Percentiles rank a stretch among this genome's conserved stretches.
These are phyloP conservation scores for Lagopus muta DNA, from an alignment of 2,113 vertebrate species.

Conservation along the genomic window DNA sequence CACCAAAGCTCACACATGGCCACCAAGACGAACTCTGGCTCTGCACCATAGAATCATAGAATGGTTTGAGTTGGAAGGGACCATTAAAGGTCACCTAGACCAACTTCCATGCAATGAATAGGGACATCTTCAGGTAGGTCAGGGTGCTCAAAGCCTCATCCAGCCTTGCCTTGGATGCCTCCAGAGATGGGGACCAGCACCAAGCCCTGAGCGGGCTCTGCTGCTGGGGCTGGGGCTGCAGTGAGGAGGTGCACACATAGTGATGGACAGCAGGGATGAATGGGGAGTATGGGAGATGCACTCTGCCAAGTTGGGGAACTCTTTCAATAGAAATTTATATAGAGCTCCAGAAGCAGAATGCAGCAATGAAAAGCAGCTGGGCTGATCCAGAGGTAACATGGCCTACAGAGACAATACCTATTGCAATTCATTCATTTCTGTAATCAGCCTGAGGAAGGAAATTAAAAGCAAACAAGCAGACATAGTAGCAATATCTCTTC, in stretches of 20 bases:
- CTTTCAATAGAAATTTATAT: background rate
- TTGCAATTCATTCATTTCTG: background rate
- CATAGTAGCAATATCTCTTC: background rate
- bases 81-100: too few relatives aligned
- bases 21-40: background rate
- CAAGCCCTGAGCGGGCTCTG: rapidly evolving
- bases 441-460: background rate
- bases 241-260: rapidly evolving
- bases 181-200: background rate
- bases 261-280: rapidly evolving
- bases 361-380: background rate
- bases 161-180: too few relatives aligned
- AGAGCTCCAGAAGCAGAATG: background rate
- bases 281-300: rapidly evolving
- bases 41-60: background rate
- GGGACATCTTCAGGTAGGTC: too few relatives aligned
- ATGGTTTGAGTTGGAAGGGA: too few relatives aligned
- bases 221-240: background rate
- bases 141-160: too few relatives aligned
- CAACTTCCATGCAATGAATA: too few relatives aligned
- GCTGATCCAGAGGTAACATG: background rate
- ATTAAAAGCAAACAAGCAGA: constrained; percentile 36
- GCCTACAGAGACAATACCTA: background rate
- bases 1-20: background rate
- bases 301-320: background rate